Evolutionary conservation across 1,140 invertebrate species (phyloP), one percentile per base, ranked within the genome.

Genomic region (Heliconius eleuchia): DNA sequence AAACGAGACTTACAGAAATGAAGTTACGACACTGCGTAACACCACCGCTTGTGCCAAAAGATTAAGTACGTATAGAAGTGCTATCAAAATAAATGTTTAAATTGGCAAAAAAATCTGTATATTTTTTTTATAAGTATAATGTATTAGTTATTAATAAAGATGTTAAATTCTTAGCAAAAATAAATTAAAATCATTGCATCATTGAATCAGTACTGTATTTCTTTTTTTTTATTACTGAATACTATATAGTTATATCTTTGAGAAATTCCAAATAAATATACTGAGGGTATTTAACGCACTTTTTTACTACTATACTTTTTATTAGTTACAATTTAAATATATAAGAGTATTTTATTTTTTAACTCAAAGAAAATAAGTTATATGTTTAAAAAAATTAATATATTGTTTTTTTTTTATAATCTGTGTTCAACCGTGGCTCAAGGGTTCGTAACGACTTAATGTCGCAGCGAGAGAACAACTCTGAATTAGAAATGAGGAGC

Each of bases 1-100:
- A 88, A 92, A 90, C 87, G 90, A 89, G 92, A 89, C 90, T 93
- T 92, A 94, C 85, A 84, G 87, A 89, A 91, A 92, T 91, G 90
- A 91, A 94, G 92, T 92, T 92, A 92, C 91, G 86, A 87, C 88
- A 86, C 86, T 80, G 82, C 85, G 83, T 86, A 88, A 89, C 81
- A 85, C 87, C 86, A 73, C 80, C 76, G 77, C 55, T 81, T 81
- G 76, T 23, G 72, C 57, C 76, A 73, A 74, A 55, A 80, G 39
- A 75, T 70, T 81, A 39, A 39, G 19, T 18, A 11, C 16, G 6
- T 5, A 8, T 72, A 72, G 71, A 72, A 66, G 23, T 66, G 60
- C 27, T 66, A 66, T 66, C 60, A 66, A 66, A 30, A 30, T 60
- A n/a, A 18, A 50, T 50, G 0, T 50, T 50, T 50, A 50, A 18